Evolutionary conservation across 2,888 invertebrate genomes (phyloP).

Genomic region (Apamea anceps): DNA sequence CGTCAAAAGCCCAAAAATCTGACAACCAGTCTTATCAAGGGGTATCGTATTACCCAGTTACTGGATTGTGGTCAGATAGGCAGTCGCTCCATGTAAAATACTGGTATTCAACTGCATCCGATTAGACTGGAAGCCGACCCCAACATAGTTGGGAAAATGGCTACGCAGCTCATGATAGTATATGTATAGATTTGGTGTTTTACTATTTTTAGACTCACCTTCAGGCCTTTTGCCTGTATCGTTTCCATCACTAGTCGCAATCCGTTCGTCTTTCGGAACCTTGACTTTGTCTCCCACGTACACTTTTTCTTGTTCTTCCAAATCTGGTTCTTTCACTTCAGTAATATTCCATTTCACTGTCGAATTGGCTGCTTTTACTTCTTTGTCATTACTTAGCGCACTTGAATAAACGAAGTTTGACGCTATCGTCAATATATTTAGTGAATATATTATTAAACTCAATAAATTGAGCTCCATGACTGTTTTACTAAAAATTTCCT

Average conservation of each 20-base stretch:
- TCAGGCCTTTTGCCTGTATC: not conserved
- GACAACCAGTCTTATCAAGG: too few relatives aligned
- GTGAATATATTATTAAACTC: slow-evolving; percentile 5
- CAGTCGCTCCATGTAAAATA: too few relatives aligned
- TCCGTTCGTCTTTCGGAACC: not conserved
- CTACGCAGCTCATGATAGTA: too few relatives aligned
- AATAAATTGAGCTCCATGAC: slow-evolving; percentile 9
- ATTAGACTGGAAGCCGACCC: too few relatives aligned
- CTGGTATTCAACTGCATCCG: too few relatives aligned
- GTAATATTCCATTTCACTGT: not conserved
- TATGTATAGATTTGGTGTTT: not conserved
- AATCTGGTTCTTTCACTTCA: not conserved
- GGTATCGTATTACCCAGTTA: too few relatives aligned
- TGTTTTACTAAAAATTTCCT: not conserved
- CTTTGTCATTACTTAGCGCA: not conserved
- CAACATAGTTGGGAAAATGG: too few relatives aligned
- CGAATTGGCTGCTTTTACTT: not conserved
- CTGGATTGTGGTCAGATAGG: too few relatives aligned
- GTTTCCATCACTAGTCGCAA: too few relatives aligned
- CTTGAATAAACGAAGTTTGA: slow-evolving; percentile 12
- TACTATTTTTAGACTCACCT: not conserved
- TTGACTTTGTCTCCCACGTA: not conserved
- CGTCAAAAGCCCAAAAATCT: too few relatives aligned
- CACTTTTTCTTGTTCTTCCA: not conserved
- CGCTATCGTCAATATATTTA: not conserved